Conservation (phyloP, 2,113 vertebrate genomes). For the Piprites chloris region DNA sequence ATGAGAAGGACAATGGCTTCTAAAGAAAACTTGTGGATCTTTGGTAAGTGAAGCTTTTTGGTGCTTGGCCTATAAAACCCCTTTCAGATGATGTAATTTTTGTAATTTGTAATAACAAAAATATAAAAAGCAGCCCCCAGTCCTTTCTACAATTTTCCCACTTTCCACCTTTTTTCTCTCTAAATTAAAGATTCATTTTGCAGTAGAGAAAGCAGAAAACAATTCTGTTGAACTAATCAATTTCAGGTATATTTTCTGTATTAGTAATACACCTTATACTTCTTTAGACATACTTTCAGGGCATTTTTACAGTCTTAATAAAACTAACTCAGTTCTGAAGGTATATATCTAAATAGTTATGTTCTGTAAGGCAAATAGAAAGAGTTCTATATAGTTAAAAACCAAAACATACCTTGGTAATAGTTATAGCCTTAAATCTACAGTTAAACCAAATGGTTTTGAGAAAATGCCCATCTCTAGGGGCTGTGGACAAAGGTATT, state of each 20-base stretch:
- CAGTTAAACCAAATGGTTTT: not conserved
- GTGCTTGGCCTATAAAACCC: not conserved
- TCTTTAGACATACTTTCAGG: not conserved
- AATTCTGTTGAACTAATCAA: not conserved
- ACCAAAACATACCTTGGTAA: not conserved
- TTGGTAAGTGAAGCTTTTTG: not conserved
- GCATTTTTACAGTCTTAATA: not conserved
- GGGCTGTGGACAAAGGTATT: not conserved
- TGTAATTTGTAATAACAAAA: not conserved
- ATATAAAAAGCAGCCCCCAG: not conserved
- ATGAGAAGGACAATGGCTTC: not conserved
- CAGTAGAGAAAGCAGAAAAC: not conserved
- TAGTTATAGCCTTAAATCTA: not conserved
- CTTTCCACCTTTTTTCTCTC: not conserved
- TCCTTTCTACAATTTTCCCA: not conserved
- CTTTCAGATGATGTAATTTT: not conserved
- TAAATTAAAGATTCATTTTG: not conserved
- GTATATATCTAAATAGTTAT: not conserved
- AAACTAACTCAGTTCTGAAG: not conserved
- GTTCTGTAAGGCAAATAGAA: not conserved
- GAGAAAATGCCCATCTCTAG: not conserved
- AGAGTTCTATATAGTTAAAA: not conserved
- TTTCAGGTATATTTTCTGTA: not conserved
- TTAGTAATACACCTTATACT: not conserved
- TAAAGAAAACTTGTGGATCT: not conserved